Base-by-base conservation (phyloP, 2,888 invertebrate species). In the Adelphocoris suturalis region DNA sequence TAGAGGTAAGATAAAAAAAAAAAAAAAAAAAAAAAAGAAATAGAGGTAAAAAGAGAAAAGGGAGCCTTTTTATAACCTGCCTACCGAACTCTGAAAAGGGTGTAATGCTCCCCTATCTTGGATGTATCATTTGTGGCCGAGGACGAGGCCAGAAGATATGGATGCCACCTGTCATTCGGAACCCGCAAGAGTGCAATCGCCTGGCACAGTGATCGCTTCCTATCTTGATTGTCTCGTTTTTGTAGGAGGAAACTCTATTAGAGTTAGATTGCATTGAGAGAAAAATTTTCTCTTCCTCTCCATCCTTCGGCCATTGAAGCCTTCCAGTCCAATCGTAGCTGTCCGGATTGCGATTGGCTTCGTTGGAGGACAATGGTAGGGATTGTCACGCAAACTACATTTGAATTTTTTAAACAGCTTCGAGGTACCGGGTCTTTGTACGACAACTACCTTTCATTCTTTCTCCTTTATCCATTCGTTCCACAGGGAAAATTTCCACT, bases 1-100 rank as follows among this genome's bases (percentile, higher is more conserved):
- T 28, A n/a, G 52, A 19, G 55, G 55, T 27, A 85, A 85, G 37
- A 57, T 37, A 37, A 57, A 57, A 61, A 85, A 82, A 82, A 82
- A 19, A 85, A 81, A 81, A 5, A 47, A 23, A 23, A 19, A 16
- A 12, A 48, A 57, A 84, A 57, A 82, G 23, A 28, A 28, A 47
- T 19, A 80, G 46, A 80, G 46, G 37, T 28, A 13, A 28, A 80
- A 37, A 82, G 47, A 19, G 82, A 82, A n/a, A 52, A 57, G 4
- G 48, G 27, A 61, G 85, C 57, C 85, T 85, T 85, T 85, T 85
- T 85, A 85, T 85, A 85, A 85, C 85, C 85, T 37, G 85, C 85
- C 55, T 85, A 48, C 52, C 19, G 82, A 23, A 82, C 55, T 52
- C 85, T 57, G 85, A 85, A 85, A 85, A 85, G 85, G 61, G 27